Base-by-base conservation (phyloP, 2,113 vertebrate species). In the Tamias sibiricus region DNA sequence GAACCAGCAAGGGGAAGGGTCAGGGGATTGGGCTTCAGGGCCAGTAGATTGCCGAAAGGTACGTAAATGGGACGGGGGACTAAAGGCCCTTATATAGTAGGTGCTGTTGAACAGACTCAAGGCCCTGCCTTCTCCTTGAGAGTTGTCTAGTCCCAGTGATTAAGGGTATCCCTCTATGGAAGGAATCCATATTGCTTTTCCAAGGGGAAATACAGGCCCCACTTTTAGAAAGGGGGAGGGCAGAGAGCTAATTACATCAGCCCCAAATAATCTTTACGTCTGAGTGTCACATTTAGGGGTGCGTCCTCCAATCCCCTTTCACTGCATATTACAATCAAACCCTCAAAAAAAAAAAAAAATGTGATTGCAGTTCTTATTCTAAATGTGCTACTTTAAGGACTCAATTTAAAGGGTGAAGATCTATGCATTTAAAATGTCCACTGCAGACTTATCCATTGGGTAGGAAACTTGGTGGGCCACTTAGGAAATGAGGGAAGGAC, bases 241-340 rank as follows among this genome's bases (percentile, higher is more conserved):
- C 12, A 17, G 19, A 42, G 26, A 35, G 28, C 26, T 6, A 6
- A 26, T 6, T 8, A 4, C n/a, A 66, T 68, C 68, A 10, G 26
- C 47, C 59, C 44, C 22, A 47, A 68, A 14, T 11, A 20, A 8
- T 47, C 28, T 64, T 54, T 13, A 10, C 0, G 0, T 40, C 59
- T 7, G 28, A 20, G 13, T 6, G 19, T 7, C 13, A 2, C 17
- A 1, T n/a, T 32, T 37, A 6, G 35, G 44, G 12, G 5, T 2
- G 12, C 8, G 4, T 9, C 11, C 35, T 47, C 11, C 8, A 14
- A 57, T n/a, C 28, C 10, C 72, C 22, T 32, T 26, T 30, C 35
- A 37, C 47, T 54, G 49, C 24, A 4, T 26, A 0, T 54, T 35
- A 35, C 44, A 37, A 47, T 84, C 69, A 80, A 52, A n/a, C 17